These are phyloP conservation scores for Nemopilema nomurai DNA, from an alignment of 30 jellyfish, hydroid and myxozoan genomes.

Conservation along the genomic window DNA sequence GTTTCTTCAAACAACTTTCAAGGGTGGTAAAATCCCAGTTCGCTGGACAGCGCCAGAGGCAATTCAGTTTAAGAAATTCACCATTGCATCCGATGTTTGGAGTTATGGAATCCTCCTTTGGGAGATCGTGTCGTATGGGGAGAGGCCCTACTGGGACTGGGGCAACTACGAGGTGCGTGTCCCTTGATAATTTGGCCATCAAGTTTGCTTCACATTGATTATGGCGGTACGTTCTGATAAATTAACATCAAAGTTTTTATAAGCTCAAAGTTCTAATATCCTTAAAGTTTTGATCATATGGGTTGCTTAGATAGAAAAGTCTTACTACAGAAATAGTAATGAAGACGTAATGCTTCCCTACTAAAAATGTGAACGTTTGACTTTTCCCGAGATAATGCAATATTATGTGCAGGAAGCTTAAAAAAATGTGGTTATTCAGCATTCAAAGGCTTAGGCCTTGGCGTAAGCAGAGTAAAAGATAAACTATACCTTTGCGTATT, in stretches of 20 bases:
- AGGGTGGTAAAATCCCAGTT: slow-evolving; percentile 99
- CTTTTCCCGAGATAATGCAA: too few relatives aligned
- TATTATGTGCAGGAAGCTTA: too few relatives aligned
- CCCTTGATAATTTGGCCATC: background rate
- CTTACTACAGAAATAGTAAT: too few relatives aligned
- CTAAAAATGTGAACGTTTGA: too few relatives aligned
- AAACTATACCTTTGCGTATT: too few relatives aligned
- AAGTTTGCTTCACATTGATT: too few relatives aligned
- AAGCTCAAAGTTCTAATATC: too few relatives aligned
- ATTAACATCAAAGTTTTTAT: too few relatives aligned
- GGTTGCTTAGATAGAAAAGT: background rate
- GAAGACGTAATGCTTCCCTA: background rate
- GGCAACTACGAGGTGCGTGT: slow-evolving; percentile 83
- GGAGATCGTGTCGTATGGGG: slow-evolving; percentile 97
- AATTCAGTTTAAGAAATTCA: slow-evolving; percentile 88
- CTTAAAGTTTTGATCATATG: background rate
- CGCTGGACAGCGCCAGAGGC: slow-evolving; percentile 99
- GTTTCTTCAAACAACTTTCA: background rate
- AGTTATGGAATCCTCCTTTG: slow-evolving; percentile 89
- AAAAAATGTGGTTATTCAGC: too few relatives aligned
- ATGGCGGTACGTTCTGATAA: background rate
- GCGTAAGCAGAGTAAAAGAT: too few relatives aligned
- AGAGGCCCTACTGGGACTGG: slow-evolving; percentile 99
- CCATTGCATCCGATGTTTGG: slow-evolving; percentile 99
- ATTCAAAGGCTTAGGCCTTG: too few relatives aligned